Evolutionary conservation across 2,113 vertebrate species (phyloP).

Genomic region (Labeo rohita): DNA sequence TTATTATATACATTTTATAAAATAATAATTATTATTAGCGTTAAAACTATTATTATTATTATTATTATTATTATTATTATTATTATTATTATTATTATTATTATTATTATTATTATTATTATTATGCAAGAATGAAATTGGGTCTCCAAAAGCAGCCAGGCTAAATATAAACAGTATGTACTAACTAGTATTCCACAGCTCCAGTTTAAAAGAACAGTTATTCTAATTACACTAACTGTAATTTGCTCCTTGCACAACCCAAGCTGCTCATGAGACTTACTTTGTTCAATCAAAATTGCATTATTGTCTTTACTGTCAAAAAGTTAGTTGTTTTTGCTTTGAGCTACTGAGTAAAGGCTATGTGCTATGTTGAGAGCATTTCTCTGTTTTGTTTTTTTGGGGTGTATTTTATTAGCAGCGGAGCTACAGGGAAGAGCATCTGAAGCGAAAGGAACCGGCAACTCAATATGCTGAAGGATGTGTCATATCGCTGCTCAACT

Average conservation of each 20-base stretch:
- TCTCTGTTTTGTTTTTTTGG: slow-evolving; percentile 9
- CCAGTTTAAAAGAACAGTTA: not conserved
- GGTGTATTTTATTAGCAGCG: not conserved
- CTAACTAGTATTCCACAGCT: not conserved
- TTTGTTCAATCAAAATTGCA: not conserved
- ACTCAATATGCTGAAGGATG: slow-evolving; percentile 61
- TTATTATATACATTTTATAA: too few relatives aligned
- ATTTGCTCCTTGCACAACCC: slow-evolving; percentile 19
- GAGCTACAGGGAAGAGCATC: slow-evolving; percentile 37
- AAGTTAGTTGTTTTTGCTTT: slow-evolving; percentile 15
- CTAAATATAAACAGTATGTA: not conserved
- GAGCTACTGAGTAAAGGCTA: not conserved
- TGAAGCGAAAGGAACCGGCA: slow-evolving; percentile 63
- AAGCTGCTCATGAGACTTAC: not conserved
- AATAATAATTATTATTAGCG: too few relatives aligned
- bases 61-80: too few relatives aligned
- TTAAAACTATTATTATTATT: too few relatives aligned
- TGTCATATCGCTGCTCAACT: slow-evolving; percentile 67
- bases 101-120: not conserved
- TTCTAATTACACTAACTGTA: not conserved
- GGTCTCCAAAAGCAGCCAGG: not conserved
- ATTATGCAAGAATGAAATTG: not conserved
- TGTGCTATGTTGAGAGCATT: slow-evolving; percentile 25
- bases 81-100: not conserved
- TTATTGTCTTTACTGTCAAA: slow-evolving; percentile 15